Evolutionary conservation across 2,888 invertebrate species (phyloP), one percentile per base, ranked within the genome.

Genomic region (Philereme vetulata): DNA sequence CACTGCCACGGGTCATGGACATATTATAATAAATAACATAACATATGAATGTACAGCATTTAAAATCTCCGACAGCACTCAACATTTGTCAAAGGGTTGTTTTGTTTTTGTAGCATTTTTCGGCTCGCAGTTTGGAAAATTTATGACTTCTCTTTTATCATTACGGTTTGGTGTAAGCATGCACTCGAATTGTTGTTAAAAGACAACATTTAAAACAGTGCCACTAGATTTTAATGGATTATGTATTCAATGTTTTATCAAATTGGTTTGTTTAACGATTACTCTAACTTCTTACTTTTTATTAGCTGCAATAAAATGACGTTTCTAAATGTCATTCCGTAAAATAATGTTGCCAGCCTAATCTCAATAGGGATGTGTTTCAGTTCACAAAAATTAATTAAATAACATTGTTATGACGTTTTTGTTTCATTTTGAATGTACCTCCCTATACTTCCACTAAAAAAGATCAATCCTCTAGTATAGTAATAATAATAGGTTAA

Each of bases 1-100:
- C 44, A 52, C 51, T 33, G 46, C 48, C 38, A 33, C 35, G 51
- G 60, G 62, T 64, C 64, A 59, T 66, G 66, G 50, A 59, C 53
- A 60, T 59, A 61, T 62, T 58, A 55, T 51, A 60, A 64, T 64
- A 51, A 53, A 58, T 62, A 56, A 59, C 56, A 44, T 54, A 51
- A 50, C 65, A 61, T 65, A 66, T 68, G 62, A 61, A 68, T 65
- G 68, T 59, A 46, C 59, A 60, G 59, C 63, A 64, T 68, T 66
- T 63, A 65, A 67, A 68, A 65, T 65, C 65, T 66, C 64, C 46
- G 59, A 52, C 64, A 53, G 58, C 63, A 61, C 63, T 57, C 63
- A 65, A 62, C 65, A 61, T 66, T 68, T 66, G 68, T 68, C 68
- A 68, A 65, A 68, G 58, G 62, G 55, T 55, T 62, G 62, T 64